Evolutionary conservation across 2,113 vertebrate species (phyloP).

Genomic region (Cyanoramphus novaezelandiae): DNA sequence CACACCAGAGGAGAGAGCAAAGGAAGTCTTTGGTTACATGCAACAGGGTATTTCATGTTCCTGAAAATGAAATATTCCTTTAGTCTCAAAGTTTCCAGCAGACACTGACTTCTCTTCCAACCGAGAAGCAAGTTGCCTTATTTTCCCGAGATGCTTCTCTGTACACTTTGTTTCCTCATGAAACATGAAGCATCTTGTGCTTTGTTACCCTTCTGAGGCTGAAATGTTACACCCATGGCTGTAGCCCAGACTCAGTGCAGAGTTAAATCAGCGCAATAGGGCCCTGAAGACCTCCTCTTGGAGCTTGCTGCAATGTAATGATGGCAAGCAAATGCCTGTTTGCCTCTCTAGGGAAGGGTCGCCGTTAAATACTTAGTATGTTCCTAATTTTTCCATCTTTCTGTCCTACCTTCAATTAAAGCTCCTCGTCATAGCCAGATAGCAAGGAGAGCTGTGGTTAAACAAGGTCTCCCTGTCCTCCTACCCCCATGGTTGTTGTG

Average conservation of each 20-base stretch:
- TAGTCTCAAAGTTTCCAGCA: not conserved
- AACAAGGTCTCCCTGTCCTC: not conserved
- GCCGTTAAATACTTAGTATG: not conserved
- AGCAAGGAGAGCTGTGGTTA: not conserved
- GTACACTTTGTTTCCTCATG: not conserved
- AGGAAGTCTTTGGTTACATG: not conserved
- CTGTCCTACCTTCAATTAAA: not conserved
- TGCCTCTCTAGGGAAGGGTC: not conserved
- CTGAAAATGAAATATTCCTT: not conserved
- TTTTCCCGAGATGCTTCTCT: not conserved
- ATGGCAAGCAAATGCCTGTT: not conserved
- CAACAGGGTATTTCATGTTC: not conserved
- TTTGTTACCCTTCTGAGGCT: not conserved
- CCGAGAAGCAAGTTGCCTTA: not conserved
- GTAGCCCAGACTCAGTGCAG: not conserved
- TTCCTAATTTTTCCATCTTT: not conserved
- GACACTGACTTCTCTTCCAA: not conserved
- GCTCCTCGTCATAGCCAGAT: not conserved
- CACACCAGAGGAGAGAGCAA: not conserved
- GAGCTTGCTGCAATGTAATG: rapidly evolving
- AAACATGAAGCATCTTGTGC: not conserved
- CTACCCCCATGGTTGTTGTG: not conserved
- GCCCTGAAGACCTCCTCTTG: not conserved
- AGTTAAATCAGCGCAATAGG: not conserved
- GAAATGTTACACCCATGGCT: not conserved